These are phyloP conservation scores for Macroglossus sobrinus DNA, from an alignment of 2,113 vertebrate species.

Conservation along the genomic window DNA sequence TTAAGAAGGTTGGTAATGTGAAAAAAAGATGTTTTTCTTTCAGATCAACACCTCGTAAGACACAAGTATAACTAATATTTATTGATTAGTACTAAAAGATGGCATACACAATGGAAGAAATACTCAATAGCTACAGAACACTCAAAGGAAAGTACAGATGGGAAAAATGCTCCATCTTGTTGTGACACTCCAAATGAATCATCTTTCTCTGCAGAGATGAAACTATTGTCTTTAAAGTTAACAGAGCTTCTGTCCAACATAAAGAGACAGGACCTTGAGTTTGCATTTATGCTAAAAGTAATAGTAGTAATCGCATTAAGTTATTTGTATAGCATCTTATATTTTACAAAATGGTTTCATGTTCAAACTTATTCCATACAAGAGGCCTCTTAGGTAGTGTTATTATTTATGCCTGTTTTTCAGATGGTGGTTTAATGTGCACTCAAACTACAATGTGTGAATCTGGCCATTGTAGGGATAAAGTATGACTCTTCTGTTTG, in stretches of 20 bases:
- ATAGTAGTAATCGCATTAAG: neutral
- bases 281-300: neutral
- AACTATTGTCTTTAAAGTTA: neutral
- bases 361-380: neutral
- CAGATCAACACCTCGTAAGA: neutral
- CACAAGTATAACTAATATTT: neutral
- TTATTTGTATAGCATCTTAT: neutral
- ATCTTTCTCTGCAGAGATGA: neutral
- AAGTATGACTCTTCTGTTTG: neutral
- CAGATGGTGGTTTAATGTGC: neutral
- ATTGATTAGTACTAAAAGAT: neutral
- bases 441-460: neutral
- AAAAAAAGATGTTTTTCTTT: constrained; percentile 18
- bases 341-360: neutral
- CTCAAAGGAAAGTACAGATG: neutral
- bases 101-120: neutral
- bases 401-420: neutral
- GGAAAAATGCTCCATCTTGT: neutral
- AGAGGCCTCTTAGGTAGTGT: neutral
- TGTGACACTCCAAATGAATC: neutral
- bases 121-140: neutral
- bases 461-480: neutral
- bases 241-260: neutral
- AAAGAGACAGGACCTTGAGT: neutral
- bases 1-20: constrained; percentile 22